A percentile compares a stretch with the other conserved stretches of the same genome.
Conservation (phyloP, 2,797 vertebrate species). For the Xenentodon cancila region DNA sequence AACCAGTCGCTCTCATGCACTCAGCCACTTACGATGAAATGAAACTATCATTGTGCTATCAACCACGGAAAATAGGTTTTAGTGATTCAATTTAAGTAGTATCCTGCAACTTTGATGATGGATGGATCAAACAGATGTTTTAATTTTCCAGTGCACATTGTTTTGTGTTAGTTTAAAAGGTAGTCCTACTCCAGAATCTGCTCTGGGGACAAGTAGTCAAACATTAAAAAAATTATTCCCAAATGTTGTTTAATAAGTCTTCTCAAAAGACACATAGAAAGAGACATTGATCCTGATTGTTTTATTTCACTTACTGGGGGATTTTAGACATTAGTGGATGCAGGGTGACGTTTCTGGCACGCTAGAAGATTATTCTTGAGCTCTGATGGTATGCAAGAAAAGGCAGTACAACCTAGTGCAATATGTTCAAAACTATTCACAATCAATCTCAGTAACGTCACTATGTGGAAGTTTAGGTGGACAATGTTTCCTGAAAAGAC, state of each 20-base stretch:
- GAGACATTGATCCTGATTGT: conserved; percentile 57
- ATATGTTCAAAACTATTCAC: conserved; percentile 16
- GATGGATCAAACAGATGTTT: conserved; percentile 43
- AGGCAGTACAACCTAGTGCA: background rate
- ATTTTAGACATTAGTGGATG: no score
- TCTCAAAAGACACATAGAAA: conserved; percentile 47
- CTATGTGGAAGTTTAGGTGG: background rate
- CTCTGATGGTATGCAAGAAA: conserved; percentile 30
- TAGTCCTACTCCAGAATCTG: conserved; percentile 15
- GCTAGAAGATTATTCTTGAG: no score
- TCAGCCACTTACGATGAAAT: conserved; percentile 21
- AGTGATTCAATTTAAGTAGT: conserved; percentile 39
- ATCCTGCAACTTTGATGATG: conserved; percentile 20
- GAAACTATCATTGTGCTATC: conserved; percentile 17
- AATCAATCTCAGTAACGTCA: background rate
- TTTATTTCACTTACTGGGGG: conserved; percentile 39
- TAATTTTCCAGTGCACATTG: conserved; percentile 36
- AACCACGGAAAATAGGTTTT: conserved; percentile 28
- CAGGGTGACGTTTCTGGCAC: no score
- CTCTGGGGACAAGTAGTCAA: conserved; percentile 32
- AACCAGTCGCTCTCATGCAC: conserved; percentile 10
- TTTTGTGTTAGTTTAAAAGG: conserved; percentile 24
- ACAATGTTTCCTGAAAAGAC: background rate
- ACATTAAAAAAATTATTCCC: conserved; percentile 37
- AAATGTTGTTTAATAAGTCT: conserved; percentile 55